Evolutionary conservation across 2,113 vertebrate species (phyloP).

Genomic region (Menura novaehollandiae): DNA sequence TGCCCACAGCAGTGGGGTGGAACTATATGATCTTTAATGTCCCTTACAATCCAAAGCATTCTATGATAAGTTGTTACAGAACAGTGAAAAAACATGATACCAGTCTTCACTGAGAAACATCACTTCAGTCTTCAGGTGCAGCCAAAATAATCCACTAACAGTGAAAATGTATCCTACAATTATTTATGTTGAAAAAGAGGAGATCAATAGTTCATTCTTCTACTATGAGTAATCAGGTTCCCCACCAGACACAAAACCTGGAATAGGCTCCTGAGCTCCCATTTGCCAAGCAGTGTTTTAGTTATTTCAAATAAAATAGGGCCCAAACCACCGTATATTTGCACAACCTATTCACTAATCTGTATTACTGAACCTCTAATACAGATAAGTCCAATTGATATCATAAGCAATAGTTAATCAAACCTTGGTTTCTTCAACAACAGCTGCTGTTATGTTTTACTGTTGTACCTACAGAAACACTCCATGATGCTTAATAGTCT

Average conservation of each 20-base stretch:
- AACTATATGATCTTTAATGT: not conserved
- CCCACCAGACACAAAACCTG: not conserved
- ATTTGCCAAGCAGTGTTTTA: not conserved
- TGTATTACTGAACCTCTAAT: not conserved
- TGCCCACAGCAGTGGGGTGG: not conserved
- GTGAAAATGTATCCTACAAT: not conserved
- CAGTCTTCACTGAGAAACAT: not conserved
- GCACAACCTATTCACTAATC: not conserved
- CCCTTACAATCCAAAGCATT: not conserved
- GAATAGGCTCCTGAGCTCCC: not conserved
- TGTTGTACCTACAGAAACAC: not conserved
- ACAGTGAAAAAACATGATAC: not conserved
- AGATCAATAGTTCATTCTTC: not conserved
- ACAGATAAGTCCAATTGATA: not conserved
- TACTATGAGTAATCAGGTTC: not conserved
- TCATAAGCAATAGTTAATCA: not conserved
- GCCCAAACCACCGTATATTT: not conserved
- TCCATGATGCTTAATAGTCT: not conserved
- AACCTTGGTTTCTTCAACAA: not conserved
- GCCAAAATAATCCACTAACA: not conserved
- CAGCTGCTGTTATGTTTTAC: not conserved
- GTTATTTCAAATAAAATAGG: not conserved
- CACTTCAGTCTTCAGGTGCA: not conserved
- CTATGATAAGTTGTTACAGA: not conserved
- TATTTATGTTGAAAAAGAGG: not conserved